Percentiles rank a stretch among this genome's conserved stretches.
phyloP scores from a whole-genome alignment of 2,113 vertebrate genomes.

The Tachysurus vachellii region DNA sequence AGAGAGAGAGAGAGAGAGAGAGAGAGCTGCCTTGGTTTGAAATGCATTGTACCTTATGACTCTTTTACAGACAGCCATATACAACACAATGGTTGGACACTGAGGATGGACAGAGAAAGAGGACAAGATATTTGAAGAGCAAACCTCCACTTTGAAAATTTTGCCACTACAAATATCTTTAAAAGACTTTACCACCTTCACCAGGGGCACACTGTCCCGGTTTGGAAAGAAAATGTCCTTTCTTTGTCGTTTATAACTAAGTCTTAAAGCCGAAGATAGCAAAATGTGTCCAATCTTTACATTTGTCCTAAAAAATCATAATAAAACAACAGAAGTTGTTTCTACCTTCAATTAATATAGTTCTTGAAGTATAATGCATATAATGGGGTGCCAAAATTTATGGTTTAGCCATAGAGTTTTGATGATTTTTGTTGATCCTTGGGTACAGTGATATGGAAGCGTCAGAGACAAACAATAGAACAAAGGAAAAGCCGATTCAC shows the following conservation, averaged over 20 bases:
- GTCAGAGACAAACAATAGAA: too few species aligned
- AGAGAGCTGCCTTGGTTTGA: conserved; percentile 53
- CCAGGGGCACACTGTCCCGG: neutral
- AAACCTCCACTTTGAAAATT: conserved; percentile 24
- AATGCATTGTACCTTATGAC: conserved; percentile 53
- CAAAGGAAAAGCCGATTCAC: neutral
- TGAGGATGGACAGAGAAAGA: conserved; percentile 35
- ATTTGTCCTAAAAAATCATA: conserved; percentile 10
- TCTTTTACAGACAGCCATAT: conserved; percentile 17
- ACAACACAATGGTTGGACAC: neutral
- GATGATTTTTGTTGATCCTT: neutral
- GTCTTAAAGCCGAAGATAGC: conserved; percentile 29
- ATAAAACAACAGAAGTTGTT: neutral
- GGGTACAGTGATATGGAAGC: too few species aligned
- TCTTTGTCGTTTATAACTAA: conserved; percentile 24
- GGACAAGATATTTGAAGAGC: neutral
- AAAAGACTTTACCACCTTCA: conserved; percentile 22
- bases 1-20: too few species aligned
- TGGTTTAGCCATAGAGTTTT: neutral
- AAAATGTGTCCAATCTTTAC: neutral
- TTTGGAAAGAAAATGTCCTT: conserved; percentile 33
- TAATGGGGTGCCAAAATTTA: neutral
- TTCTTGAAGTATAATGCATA: neutral
- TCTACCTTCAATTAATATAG: neutral
- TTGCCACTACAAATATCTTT: conserved; percentile 35